Evolutionary conservation across 30 jellyfish, hydroid and myxozoan genomes (phyloP).

Genomic region (Cassiopea xamachana): DNA sequence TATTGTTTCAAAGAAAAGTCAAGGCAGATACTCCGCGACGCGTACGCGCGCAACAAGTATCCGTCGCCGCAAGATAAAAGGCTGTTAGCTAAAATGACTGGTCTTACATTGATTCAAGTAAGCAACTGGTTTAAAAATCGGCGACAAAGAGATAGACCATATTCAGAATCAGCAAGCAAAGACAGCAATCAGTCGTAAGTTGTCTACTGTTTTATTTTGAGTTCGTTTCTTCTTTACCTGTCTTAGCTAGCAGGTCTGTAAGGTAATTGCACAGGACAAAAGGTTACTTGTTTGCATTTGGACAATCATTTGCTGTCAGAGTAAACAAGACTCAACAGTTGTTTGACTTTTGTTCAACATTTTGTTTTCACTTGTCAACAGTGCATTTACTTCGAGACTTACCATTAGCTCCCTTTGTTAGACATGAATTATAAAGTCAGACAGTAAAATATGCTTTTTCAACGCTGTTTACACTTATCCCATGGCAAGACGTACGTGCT

Average conservation of each 20-base stretch:
- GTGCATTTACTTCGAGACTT: conserved; percentile 32
- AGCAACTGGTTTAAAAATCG: conserved; percentile 97
- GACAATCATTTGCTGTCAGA: conserved; percentile 30
- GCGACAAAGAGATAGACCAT: conserved; percentile 96
- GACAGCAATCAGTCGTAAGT: conserved; percentile 48
- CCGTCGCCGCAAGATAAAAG: conserved; percentile 96
- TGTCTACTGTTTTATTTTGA: neutral
- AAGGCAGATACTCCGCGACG: conserved; percentile 84
- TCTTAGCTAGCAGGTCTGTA: conserved; percentile 51
- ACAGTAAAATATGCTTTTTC: neutral
- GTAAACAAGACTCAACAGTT: conserved; percentile 35
- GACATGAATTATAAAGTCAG: neutral
- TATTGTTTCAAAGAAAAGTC: conserved; percentile 95
- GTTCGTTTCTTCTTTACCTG: neutral
- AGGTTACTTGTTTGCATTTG: conserved; percentile 1
- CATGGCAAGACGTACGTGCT: neutral
- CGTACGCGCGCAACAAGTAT: conserved; percentile 87
- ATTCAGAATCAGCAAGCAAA: conserved; percentile 58
- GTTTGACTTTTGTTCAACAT: conserved; percentile 13
- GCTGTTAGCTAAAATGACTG: conserved; percentile 91
- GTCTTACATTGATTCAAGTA: conserved; percentile 92
- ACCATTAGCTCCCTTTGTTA: conserved; percentile 10
- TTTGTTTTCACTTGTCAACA: conserved; percentile 48
- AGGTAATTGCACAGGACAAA: neutral
- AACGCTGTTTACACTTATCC: neutral